Conservation (phyloP, 1,140 invertebrate genomes). For the Drosophila pandora region DNA sequence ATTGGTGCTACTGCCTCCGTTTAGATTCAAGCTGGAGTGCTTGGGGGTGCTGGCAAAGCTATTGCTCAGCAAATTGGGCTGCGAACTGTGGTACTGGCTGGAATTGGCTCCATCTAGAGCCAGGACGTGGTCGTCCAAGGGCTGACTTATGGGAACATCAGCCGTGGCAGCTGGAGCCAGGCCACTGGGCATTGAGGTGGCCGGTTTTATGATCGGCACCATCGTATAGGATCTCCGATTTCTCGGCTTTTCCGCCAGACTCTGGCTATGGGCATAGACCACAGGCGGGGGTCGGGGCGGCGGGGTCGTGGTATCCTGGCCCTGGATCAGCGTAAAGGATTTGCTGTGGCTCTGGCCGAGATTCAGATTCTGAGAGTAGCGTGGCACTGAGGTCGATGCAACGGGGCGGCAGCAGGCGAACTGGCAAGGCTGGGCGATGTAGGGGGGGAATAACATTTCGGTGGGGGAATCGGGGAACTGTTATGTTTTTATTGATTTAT, state of each 20-base stretch:
- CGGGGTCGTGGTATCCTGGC: slow-evolving; percentile 53
- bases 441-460: slow-evolving; percentile 83
- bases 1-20: slow-evolving; percentile 23
- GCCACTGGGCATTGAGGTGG: slow-evolving; percentile 78
- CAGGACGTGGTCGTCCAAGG: slow-evolving; percentile 38
- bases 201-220: slow-evolving; percentile 72
- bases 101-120: slow-evolving; percentile 31
- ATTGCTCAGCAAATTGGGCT: slow-evolving; percentile 72
- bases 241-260: slow-evolving; percentile 32
- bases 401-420: slow-evolving; percentile 72
- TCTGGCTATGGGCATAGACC: slow-evolving; percentile 46
- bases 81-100: slow-evolving; percentile 74
- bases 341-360: slow-evolving; percentile 32
- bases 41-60: slow-evolving; percentile 29
- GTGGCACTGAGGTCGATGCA: slow-evolving; percentile 74
- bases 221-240: slow-evolving; percentile 64
- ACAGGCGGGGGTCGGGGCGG: slow-evolving; percentile 75
- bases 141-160: slow-evolving; percentile 3
- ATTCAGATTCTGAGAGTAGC: slow-evolving; percentile 67
- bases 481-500: slow-evolving; percentile 12
- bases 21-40: slow-evolving; percentile 55
- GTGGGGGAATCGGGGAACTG: slow-evolving; percentile 81
- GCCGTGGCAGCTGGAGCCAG: slow-evolving; percentile 35
- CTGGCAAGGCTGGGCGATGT: slow-evolving; percentile 81
- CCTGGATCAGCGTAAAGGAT: slow-evolving; percentile 7